These are phyloP conservation scores for Bucorvus abyssinicus DNA, from an alignment of 2,797 vertebrate genomes.

Conservation along the genomic window DNA sequence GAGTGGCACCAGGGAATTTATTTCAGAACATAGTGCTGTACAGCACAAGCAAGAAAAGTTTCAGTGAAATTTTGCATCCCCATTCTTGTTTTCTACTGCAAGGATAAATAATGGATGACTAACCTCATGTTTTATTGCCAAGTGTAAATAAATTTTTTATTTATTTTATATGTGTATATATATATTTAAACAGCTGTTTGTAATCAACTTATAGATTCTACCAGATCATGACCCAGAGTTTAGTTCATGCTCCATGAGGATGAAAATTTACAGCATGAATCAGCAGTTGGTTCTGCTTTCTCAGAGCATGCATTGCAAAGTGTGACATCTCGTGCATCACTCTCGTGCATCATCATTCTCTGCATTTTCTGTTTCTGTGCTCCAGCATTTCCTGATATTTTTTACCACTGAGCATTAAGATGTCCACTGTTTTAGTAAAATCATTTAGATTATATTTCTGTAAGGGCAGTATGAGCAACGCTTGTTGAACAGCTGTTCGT, in stretches of 20 bases:
- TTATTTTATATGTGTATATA: not conserved
- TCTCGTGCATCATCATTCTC: too few species aligned
- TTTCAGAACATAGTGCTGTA: not conserved
- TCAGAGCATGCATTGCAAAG: not conserved
- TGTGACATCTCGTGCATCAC: not conserved
- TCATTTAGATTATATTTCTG: not conserved
- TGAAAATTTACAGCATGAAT: not conserved
- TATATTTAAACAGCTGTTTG: constrained; percentile 15
- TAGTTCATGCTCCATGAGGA: not conserved
- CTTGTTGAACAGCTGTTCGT: not conserved
- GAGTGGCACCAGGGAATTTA: not conserved
- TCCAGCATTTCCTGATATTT: not conserved
- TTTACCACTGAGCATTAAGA: not conserved
- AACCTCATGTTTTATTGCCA: constrained; percentile 60
- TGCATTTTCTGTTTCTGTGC: not conserved
- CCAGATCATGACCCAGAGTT: not conserved
- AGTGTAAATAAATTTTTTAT: constrained; percentile 48
- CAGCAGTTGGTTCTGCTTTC: not conserved
- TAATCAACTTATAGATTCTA: constrained; percentile 46
- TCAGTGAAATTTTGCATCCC: constrained; percentile 1
- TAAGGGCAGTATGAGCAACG: not conserved
- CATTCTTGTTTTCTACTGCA: constrained; percentile 2
- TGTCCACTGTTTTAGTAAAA: not conserved
- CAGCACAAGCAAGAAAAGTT: not conserved
- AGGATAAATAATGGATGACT: constrained; percentile 55